Percentiles rank a stretch among this genome's conserved stretches.
Conservation (phyloP, 2,888 invertebrate genomes). For the Cryptocheilus praepositus region DNA sequence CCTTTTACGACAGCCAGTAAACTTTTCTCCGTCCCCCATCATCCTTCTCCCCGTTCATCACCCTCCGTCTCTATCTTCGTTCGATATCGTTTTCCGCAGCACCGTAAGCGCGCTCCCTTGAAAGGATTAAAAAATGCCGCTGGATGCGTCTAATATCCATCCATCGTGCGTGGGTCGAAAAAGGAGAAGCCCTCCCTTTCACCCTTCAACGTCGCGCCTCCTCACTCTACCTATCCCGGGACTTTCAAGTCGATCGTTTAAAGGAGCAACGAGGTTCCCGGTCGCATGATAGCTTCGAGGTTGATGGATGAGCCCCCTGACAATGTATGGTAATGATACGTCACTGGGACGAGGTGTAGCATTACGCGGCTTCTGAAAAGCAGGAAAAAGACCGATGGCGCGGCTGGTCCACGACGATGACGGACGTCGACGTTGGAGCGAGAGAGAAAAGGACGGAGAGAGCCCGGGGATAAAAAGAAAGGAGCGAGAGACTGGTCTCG, state of each 20-base stretch:
- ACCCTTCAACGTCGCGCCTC: background rate
- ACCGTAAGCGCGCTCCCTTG: background rate
- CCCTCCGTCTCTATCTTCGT: background rate
- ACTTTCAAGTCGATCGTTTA: constrained; percentile 12
- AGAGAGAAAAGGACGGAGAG: background rate
- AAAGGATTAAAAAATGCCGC: constrained; percentile 25
- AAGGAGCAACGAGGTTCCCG: background rate
- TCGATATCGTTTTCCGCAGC: background rate
- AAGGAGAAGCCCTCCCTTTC: constrained; percentile 30
- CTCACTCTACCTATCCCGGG: background rate
- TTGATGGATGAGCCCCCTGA: constrained; percentile 48
- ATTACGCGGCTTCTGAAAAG: constrained; percentile 29
- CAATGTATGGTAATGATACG: constrained; percentile 55
- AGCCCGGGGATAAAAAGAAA: background rate
- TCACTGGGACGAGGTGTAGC: constrained; percentile 32
- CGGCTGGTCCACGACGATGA: constrained; percentile 3
- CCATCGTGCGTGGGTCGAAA: constrained; percentile 19
- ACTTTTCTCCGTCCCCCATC: constrained; percentile 14
- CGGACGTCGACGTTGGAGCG: constrained; percentile 16
- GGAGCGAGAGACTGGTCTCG: background rate
- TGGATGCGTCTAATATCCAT: constrained; percentile 38
- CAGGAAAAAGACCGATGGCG: constrained; percentile 23
- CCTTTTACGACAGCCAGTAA: constrained; percentile 18
- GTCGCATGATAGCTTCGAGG: constrained; percentile 28
- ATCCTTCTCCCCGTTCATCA: background rate